Evolutionary conservation across 2,113 vertebrate species (phyloP).

Genomic region (Bucco capensis): DNA sequence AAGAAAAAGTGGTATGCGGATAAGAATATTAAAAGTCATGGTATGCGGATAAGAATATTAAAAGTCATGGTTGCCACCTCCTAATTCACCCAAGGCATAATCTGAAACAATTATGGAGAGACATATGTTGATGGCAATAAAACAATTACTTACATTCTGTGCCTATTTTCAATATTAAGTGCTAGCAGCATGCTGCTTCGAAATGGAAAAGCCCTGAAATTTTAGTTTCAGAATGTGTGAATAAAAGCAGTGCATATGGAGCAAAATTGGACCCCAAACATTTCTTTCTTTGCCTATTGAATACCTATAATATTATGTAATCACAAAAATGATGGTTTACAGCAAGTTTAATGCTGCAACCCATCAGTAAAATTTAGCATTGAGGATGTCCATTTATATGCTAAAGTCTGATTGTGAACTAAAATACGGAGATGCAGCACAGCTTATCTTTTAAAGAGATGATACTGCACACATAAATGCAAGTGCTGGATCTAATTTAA

Average conservation of each 20-base stretch:
- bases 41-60: neutral
- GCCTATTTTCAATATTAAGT: conserved; percentile 62
- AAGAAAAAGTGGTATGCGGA: neutral
- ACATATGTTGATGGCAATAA: conserved; percentile 52
- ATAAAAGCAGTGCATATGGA: neutral
- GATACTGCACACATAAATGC: conserved; percentile 25
- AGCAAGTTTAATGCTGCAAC: conserved; percentile 36
- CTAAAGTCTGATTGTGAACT: neutral
- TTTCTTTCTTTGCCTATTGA: neutral
- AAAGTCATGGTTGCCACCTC: neutral
- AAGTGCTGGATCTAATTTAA: conserved; percentile 60
- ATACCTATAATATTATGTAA: neutral
- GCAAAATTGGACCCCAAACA: neutral
- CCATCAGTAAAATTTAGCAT: conserved; percentile 49
- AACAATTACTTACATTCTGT: conserved; percentile 38
- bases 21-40: too few relatives aligned
- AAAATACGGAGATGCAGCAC: conserved; percentile 41
- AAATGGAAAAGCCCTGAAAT: conserved; percentile 15
- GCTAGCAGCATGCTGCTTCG: conserved; percentile 35
- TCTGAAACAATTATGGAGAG: conserved; percentile 44
- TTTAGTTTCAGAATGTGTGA: conserved; percentile 15
- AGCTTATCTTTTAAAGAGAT: conserved; percentile 68
- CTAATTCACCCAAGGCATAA: conserved; percentile 42
- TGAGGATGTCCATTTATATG: conserved; percentile 46
- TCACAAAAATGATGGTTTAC: conserved; percentile 37